Base-by-base conservation (phyloP, 2,888 invertebrate species). In the Drosophila quinaria region DNA sequence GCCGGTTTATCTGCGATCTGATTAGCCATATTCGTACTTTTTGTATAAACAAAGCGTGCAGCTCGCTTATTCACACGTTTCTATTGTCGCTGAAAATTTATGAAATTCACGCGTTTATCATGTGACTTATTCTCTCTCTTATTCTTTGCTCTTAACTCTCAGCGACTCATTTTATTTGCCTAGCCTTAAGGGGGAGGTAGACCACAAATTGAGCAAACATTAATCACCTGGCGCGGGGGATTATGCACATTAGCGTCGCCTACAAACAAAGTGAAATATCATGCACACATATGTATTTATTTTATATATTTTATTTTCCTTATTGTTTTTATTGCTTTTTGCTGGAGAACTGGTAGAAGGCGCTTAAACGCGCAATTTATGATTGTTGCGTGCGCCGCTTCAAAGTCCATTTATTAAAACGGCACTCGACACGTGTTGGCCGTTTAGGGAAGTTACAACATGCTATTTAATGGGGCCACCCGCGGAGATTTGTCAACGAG, bases 81-180 rank as follows among this genome's bases (percentile, higher is more conserved):
- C 56, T 66, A 68, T 70, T 84, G 81, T 81, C 87, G 70, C 59
- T 65, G 35, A 47, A 58, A 77, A 80, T 70, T 70, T 63, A 69
- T 70, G 54, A 67, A 70, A 79, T 73, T 81, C 84, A 85, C 84
- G 84, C 75, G 75, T 80, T 80, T 81, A 54, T 84, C 84, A 85
- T 87, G 84, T 87, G 84, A 84, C 81, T 78, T 52, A 50, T 50
- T 63, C 47, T 56, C n/a, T 31, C 11, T 31, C 11, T 17, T 25
- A 54, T 52, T 31, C 65, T 46, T 2, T 11, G 35, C 29, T 46
- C 39, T 50, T 17, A 37, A 19, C 55, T 50, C 25, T 60, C 44
- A 65, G 31, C 19, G 49, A 44, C 47, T 52, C 49, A 37, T 15
- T 37, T 51, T 63, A 50, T 49, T 64, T 66, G 25, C 58, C 59